phyloP scores from a whole-genome alignment of 2,113 vertebrate species.

The Lynx canadensis region DNA sequence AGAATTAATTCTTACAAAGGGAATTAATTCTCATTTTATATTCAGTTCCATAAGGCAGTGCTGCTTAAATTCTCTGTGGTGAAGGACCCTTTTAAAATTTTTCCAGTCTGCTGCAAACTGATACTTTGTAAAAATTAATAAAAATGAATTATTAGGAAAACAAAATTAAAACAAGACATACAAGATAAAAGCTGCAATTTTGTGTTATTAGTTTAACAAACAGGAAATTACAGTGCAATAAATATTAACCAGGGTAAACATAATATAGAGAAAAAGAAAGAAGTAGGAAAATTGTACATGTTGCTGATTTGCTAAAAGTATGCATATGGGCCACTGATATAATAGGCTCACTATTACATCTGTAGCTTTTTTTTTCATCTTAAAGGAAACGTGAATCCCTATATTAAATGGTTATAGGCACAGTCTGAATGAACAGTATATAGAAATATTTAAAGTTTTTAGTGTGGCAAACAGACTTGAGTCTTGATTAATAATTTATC shows the following conservation, averaged over 20 bases:
- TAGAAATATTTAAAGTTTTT: background rate
- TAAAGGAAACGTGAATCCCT: background rate
- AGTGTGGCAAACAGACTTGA: background rate
- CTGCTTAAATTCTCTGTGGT: background rate
- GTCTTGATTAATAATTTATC: background rate
- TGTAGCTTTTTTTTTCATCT: slow-evolving; percentile 25
- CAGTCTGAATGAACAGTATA: background rate
- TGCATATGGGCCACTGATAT: background rate
- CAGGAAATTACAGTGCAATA: slow-evolving; percentile 37
- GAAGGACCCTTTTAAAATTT: background rate
- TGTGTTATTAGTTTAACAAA: slow-evolving; percentile 40
- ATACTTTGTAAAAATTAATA: slow-evolving; percentile 49
- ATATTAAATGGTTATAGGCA: background rate
- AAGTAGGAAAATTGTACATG: background rate
- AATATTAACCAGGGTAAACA: slow-evolving; percentile 6
- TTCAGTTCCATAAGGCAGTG: background rate
- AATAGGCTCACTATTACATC: background rate
- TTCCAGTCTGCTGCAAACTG: slow-evolving; percentile 12
- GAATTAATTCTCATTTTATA: background rate
- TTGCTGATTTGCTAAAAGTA: background rate
- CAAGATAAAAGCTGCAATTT: background rate
- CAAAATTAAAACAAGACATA: background rate
- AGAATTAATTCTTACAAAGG: background rate
- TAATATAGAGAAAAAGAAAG: background rate
- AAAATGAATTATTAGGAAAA: slow-evolving; percentile 35